phyloP scores from a whole-genome alignment of 2,888 invertebrate species.

The Macroteleia sp. region DNA sequence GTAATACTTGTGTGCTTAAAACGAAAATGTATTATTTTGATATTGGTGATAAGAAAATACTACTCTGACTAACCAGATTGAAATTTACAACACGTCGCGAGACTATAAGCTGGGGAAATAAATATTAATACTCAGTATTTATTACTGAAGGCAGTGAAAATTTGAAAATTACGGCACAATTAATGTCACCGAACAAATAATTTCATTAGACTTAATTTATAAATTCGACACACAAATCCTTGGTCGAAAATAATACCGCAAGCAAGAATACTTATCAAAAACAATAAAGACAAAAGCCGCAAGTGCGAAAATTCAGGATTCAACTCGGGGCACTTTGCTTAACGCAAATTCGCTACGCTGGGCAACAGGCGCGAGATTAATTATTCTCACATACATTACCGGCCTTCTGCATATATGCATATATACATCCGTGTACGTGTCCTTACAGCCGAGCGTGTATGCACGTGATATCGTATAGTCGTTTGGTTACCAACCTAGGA shows the following conservation, averaged over 20 bases:
- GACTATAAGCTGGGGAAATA: too few species aligned
- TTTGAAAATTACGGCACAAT: neutral
- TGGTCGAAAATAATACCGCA: neutral
- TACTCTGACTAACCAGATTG: too few species aligned
- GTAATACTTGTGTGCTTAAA: too few species aligned
- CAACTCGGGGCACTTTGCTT: conserved; percentile 39
- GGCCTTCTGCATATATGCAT: conserved; percentile 44
- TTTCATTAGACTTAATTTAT: conserved; percentile 11
- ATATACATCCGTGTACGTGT: conserved; percentile 18
- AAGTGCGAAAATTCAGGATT: conserved; percentile 26
- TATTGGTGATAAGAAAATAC: too few species aligned
- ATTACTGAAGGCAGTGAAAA: neutral
- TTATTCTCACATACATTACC: conserved; percentile 51
- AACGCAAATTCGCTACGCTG: conserved; percentile 35
- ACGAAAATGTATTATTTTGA: too few species aligned
- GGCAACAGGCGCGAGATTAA: conserved; percentile 55
- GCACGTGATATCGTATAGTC: conserved; percentile 16
- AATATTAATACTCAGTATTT: too few species aligned
- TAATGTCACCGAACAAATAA: conserved; percentile 15
- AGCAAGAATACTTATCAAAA: conserved; percentile 36
- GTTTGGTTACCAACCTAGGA: conserved; percentile 14
- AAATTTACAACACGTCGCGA: too few species aligned
- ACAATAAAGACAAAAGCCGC: conserved; percentile 49
- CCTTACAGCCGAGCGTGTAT: conserved; percentile 8
- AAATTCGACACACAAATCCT: neutral